Evolutionary conservation across 2,113 vertebrate species (phyloP).

Genomic region (Hystrix brachyura): DNA sequence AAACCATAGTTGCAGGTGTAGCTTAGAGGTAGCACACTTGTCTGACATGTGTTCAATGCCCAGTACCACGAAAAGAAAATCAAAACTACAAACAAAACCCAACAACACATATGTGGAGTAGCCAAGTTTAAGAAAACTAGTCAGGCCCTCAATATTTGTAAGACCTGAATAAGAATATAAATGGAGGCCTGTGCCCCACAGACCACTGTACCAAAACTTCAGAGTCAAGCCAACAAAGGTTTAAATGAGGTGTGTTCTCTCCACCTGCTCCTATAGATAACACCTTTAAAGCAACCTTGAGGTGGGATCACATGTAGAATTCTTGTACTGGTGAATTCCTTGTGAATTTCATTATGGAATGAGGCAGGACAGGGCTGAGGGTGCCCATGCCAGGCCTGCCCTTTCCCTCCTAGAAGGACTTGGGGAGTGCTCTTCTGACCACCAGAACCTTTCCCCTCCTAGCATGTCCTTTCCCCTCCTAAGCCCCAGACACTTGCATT

Average conservation of each 20-base stretch:
- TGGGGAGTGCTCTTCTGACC: background rate
- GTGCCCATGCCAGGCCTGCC: fast-evolving
- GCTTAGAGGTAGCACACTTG: background rate
- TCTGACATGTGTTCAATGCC: background rate
- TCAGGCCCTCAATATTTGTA: background rate
- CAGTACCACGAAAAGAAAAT: background rate
- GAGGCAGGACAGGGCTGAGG: background rate
- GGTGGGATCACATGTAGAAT: background rate
- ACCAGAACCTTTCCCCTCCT: background rate
- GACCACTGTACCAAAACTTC: background rate
- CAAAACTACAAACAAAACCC: background rate
- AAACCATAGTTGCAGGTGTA: background rate
- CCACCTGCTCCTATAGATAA: background rate
- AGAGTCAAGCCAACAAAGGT: background rate
- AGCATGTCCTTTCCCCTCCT: background rate
- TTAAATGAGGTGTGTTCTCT: background rate
- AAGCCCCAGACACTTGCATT: background rate
- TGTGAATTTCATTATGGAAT: background rate
- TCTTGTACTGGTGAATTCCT: background rate
- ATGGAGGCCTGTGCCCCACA: background rate
- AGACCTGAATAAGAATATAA: background rate
- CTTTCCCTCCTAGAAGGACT: too few species aligned
- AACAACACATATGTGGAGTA: background rate
- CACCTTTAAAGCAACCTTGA: background rate
- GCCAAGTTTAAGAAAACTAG: background rate